Conservation (phyloP, 2,888 invertebrate genomes). For the Odontomyia ornata region DNA sequence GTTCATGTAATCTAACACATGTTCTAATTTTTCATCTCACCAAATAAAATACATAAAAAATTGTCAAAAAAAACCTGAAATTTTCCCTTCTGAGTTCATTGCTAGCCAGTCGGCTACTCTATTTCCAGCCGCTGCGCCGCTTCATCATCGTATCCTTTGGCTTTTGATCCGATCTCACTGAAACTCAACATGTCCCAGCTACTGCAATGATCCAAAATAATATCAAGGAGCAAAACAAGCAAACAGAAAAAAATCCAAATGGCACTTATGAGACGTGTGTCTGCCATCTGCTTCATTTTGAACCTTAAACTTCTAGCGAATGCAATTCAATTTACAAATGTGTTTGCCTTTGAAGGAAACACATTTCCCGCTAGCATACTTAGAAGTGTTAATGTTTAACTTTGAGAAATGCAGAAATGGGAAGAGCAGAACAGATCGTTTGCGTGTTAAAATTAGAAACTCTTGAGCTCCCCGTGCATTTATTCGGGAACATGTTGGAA, state of each 20-base stretch:
- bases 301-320: background rate
- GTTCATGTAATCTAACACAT: constrained; percentile 4
- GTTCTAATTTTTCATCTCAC: background rate
- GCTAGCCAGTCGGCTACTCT: background rate
- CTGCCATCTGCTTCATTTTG: constrained; percentile 12
- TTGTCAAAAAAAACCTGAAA: no score
- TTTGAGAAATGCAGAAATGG: background rate
- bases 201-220: background rate
- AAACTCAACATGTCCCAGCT: background rate
- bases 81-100: no score
- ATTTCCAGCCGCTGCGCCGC: background rate
- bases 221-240: background rate
- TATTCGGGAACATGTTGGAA: background rate
- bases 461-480: background rate
- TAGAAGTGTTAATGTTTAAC: background rate
- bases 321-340: background rate
- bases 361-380: background rate
- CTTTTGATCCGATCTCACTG: constrained; percentile 2
- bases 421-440: constrained; percentile 4
- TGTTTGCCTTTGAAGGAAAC: background rate
- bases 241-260: background rate
- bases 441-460: constrained; percentile 11
- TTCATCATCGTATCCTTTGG: background rate
- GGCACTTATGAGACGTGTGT: constrained; percentile 12
- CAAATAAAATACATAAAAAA: no score